These are phyloP conservation scores for Porites evermanni DNA, from an alignment of 92 coral and sea anemone species.

Conservation along the genomic window DNA sequence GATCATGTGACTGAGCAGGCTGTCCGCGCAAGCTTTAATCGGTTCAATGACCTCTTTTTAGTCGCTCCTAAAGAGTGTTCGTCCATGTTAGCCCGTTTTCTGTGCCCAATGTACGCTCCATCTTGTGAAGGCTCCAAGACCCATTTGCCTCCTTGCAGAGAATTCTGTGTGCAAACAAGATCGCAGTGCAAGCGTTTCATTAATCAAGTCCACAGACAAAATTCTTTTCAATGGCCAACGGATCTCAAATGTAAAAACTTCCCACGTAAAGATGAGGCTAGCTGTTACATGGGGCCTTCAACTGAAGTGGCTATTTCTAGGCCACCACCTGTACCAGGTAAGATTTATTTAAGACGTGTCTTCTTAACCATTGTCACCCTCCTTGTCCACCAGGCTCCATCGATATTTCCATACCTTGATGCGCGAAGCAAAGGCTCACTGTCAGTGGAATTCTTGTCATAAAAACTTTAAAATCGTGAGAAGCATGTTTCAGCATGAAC, in stretches of 20 bases:
- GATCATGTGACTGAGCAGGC: constrained; percentile 36
- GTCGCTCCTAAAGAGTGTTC: constrained; percentile 36
- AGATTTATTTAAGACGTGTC: not conserved
- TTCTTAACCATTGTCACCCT: no score
- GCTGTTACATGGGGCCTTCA: constrained; percentile 26
- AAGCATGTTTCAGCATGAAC: no score
- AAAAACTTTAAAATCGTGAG: no score
- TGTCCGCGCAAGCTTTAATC: constrained; percentile 2
- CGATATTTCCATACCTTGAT: no score
- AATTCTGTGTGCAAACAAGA: constrained; percentile 43
- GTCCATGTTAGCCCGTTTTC: constrained; percentile 34
- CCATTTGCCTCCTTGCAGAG: constrained; percentile 58
- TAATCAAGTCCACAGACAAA: not conserved
- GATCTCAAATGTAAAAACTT: constrained; percentile 49
- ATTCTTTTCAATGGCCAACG: constrained; percentile 59
- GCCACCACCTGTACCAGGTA: not conserved
- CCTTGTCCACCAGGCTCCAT: no score
- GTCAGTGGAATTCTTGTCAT: no score
- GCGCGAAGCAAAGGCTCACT: no score
- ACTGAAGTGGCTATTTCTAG: not conserved
- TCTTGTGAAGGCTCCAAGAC: constrained; percentile 13
- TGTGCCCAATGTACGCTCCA: constrained; percentile 62
- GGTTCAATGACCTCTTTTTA: constrained; percentile 1
- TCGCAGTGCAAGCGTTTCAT: constrained; percentile 20
- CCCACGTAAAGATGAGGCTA: constrained; percentile 23